phyloP scores from a whole-genome alignment of 2,888 invertebrate genomes.

The Synergus umbraculus region DNA sequence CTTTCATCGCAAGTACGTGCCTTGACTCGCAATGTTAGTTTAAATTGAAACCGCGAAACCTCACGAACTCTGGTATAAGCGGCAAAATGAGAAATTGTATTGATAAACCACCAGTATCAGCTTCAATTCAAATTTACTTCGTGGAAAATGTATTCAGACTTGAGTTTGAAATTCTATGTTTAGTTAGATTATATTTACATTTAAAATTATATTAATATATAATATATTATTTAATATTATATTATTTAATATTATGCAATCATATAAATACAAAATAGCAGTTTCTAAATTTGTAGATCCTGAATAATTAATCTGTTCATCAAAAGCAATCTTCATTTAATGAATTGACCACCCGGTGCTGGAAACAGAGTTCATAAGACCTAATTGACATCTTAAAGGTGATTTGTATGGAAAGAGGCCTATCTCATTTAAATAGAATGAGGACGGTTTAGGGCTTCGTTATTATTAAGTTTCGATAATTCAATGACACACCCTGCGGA shows the following conservation, averaged over 20 bases:
- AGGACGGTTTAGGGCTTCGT: conserved; percentile 9
- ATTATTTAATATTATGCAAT: too few species aligned
- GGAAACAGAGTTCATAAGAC: conserved; percentile 38
- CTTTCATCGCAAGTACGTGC: not conserved
- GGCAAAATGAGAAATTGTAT: not conserved
- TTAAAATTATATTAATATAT: too few species aligned
- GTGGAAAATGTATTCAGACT: not conserved
- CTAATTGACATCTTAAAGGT: conserved; percentile 58
- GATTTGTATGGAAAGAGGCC: conserved; percentile 63
- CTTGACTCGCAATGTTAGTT: not conserved
- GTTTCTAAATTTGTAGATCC: not conserved
- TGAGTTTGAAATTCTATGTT: not conserved
- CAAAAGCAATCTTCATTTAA: not conserved
- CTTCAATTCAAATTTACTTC: not conserved
- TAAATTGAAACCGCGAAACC: not conserved
- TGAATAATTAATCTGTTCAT: not conserved
- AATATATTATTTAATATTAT: too few species aligned
- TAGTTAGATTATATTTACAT: too few species aligned
- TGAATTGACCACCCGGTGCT: not conserved
- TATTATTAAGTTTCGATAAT: not conserved
- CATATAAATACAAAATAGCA: not conserved
- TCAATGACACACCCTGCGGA: not conserved
- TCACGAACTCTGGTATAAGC: not conserved
- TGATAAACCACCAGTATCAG: not conserved
- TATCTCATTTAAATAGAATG: conserved; percentile 67